These are phyloP conservation scores for Drosophila tanythrix DNA, from an alignment of 2,888 invertebrate genomes.

Conservation along the genomic window DNA sequence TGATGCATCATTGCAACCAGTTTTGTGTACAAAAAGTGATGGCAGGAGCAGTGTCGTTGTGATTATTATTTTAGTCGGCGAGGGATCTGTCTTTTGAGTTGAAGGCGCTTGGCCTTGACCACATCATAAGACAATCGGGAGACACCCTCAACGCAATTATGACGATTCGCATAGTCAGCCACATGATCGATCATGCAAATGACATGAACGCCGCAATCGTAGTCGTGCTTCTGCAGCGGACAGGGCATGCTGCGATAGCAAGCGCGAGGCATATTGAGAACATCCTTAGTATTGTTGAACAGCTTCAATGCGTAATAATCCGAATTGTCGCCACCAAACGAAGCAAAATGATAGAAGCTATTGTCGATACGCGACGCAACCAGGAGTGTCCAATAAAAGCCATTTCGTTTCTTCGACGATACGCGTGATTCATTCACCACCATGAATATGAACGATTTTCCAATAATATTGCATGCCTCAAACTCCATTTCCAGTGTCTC, in stretches of 20 bases:
- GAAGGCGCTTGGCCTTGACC: slow-evolving; percentile 87
- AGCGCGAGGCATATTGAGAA: slow-evolving; percentile 82
- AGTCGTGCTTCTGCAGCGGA: slow-evolving; percentile 92
- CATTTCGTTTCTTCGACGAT: no score
- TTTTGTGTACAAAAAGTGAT: not conserved
- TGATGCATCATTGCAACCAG: not conserved
- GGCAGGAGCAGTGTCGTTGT: no score
- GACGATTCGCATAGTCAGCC: slow-evolving; percentile 82
- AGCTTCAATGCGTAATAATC: no score
- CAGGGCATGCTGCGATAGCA: slow-evolving; percentile 86
- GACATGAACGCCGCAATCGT: slow-evolving; percentile 96
- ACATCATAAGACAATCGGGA: slow-evolving; percentile 85
- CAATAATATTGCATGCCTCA: no score
- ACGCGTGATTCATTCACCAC: no score
- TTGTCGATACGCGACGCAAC: slow-evolving; percentile 89
- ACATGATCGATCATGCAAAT: slow-evolving; percentile 90
- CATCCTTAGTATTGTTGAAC: no score
- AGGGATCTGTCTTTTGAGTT: no score
- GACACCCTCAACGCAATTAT: slow-evolving; percentile 78
- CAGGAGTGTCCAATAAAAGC: no score
- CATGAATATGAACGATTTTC: no score
- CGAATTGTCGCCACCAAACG: no score
- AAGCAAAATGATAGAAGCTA: slow-evolving; percentile 82
- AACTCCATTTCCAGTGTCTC: no score
- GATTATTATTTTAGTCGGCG: no score